Evolutionary conservation across 2,113 vertebrate species (phyloP).

Genomic region (Notothenia coriiceps): DNA sequence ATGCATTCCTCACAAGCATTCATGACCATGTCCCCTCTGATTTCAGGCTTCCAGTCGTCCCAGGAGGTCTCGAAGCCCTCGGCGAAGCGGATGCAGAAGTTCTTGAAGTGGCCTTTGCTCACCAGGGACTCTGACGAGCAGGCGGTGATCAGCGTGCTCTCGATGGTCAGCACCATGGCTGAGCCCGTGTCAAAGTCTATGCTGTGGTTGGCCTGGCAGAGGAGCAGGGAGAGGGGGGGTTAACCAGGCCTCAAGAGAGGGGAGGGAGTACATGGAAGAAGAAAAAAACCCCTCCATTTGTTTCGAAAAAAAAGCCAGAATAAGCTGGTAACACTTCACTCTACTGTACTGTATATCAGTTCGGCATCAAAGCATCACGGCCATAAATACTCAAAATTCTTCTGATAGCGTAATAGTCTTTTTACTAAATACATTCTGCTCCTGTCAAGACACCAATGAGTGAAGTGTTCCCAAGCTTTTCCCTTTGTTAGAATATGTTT

Average conservation of each 20-base stretch:
- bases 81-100: slow-evolving; percentile 98
- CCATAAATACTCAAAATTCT: not conserved
- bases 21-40: slow-evolving; percentile 94
- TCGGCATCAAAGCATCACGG: not conserved
- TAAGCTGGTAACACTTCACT: slow-evolving; percentile 57
- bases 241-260: not conserved
- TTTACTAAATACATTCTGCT: not conserved
- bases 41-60: slow-evolving; percentile 99
- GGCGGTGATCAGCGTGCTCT: slow-evolving; percentile 98
- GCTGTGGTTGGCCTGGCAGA: slow-evolving; percentile 90
- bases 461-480: slow-evolving; percentile 57
- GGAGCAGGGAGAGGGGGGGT: slow-evolving; percentile 23
- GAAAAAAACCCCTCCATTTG: slow-evolving; percentile 25
- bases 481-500: slow-evolving; percentile 34
- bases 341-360: not conserved
- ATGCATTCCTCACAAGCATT: slow-evolving; percentile 92
- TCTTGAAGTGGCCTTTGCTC: slow-evolving; percentile 99
- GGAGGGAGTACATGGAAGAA: not conserved
- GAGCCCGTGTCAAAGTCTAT: slow-evolving; percentile 96
- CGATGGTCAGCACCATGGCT: slow-evolving; percentile 97
- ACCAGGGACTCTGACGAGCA: slow-evolving; percentile 98
- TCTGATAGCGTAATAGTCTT: not conserved
- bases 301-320: slow-evolving; percentile 21
- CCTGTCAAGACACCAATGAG: slow-evolving; percentile 10
- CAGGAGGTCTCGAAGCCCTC: slow-evolving; percentile 98